Conservation (phyloP, 2,797 vertebrate species). For the Ambastaia sidthimunki region DNA sequence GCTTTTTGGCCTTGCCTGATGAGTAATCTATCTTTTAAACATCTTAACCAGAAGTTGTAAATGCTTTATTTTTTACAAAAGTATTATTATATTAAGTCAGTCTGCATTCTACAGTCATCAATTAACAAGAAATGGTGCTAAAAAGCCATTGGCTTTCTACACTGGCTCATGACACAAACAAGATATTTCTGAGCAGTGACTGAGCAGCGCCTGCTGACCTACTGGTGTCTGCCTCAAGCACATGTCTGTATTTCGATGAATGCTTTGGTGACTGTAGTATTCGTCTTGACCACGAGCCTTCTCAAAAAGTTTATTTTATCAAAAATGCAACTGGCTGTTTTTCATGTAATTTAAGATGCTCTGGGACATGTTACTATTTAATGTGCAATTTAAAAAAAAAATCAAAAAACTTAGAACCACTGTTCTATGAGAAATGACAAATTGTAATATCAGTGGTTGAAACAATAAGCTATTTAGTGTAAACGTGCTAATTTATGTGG, state of each 20-base stretch:
- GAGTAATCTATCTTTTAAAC: conserved; percentile 19
- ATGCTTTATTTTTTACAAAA: conserved; percentile 11
- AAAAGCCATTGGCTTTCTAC: conserved; percentile 10
- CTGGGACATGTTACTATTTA: not conserved
- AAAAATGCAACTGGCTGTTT: not conserved
- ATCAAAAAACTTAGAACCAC: not conserved
- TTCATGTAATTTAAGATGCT: not conserved
- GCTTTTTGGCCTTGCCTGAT: not conserved
- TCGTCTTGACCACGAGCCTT: not conserved
- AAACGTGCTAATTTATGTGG: not conserved
- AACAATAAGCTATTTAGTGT: not conserved
- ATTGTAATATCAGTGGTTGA: not conserved
- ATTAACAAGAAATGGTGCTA: conserved; percentile 12
- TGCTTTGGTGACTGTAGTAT: not conserved
- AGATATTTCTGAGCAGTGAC: conserved; percentile 20
- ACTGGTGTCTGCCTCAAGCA: conserved; percentile 26
- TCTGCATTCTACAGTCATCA: conserved; percentile 17
- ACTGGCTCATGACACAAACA: conserved; percentile 19
- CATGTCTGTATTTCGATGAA: conserved; percentile 1
- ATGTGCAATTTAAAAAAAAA: not conserved
- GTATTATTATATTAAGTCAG: conserved; percentile 20
- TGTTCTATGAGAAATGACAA: not conserved
- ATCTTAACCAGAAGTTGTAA: conserved; percentile 25
- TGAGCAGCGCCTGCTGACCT: conserved; percentile 19
- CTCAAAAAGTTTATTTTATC: not conserved